Evolutionary conservation across 1,140 invertebrate species (phyloP), one percentile per base, ranked within the genome.

Genomic region (Penaeus chinensis): DNA sequence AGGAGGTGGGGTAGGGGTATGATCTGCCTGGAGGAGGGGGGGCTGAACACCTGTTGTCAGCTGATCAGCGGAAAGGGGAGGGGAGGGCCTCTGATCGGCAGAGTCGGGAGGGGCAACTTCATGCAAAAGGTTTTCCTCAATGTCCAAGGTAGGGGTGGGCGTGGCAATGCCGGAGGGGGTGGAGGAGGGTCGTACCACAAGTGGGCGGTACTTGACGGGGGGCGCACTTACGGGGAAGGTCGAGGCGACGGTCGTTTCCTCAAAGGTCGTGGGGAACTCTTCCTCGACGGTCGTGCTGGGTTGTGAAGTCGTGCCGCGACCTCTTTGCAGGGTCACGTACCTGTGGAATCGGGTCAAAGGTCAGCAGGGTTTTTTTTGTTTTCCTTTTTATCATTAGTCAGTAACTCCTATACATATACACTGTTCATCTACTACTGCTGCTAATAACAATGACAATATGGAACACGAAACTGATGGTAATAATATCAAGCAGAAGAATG

Each of bases 111-210:
- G 20, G 32, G 42, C 37, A 54, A 79, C 81, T 37, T 78, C 86
- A 87, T 87, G 86, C 86, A 87, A 87, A 32, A 87, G 71, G 65
- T 87, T 87, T 61, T 87, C 80, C 86, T 76, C 65, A 78, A 83
- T 77, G 37, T 87, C 66, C 24, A 61, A 47, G 24, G 37, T 37
- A 69, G 54, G 32, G 62, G 42, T 10, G 80, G 80, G 80, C 27
- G 71, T 24, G 62, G 71, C 65, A 69, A 81, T 78, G 78, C 78
- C 24, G 66, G 42, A n/a, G 24, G 86, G 86, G 37, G 86, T 78
- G 78, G 85, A 27, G 61, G 42, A n/a, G 24, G 86, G 86, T 32
- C 60, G 60, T 79, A 87, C 86, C 80, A 87, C 80, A 60, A 82
- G 69, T n/a, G 86, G 80, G 61, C 71, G 69, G 71, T 62, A 83